Conservation (phyloP, 2,888 invertebrate genomes). For the Isoperla grammatica region DNA sequence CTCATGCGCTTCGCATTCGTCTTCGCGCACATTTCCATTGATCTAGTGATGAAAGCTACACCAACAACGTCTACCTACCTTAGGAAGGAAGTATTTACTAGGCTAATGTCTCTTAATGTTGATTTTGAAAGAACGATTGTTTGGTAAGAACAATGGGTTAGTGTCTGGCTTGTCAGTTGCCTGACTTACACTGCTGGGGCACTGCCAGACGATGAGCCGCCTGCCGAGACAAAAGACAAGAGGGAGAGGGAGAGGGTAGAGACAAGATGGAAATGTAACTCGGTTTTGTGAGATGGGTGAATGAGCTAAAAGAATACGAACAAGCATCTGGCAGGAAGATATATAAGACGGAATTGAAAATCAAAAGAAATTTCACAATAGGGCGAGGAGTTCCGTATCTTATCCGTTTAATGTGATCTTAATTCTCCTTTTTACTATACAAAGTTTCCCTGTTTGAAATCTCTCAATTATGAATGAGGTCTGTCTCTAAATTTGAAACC, state of each 20-base stretch:
- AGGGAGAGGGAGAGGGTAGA: not conserved
- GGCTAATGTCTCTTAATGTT: conserved; percentile 10
- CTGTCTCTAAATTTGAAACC: too few relatives aligned
- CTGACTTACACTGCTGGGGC: conserved; percentile 7
- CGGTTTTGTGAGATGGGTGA: not conserved
- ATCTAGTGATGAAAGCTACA: not conserved
- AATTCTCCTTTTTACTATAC: too few relatives aligned
- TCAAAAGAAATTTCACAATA: not conserved
- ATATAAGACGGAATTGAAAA: not conserved
- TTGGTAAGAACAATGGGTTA: conserved; percentile 7
- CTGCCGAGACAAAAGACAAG: conserved; percentile 5
- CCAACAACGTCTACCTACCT: not conserved
- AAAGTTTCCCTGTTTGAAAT: too few relatives aligned
- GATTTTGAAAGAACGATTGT: conserved; percentile 18
- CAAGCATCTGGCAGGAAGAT: not conserved
- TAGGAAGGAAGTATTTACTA: not conserved
- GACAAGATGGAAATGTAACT: conserved; percentile 1
- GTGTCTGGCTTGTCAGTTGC: conserved; percentile 16
- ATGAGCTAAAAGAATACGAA: conserved; percentile 16
- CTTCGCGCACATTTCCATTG: conserved; percentile 1
- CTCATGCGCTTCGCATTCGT: not conserved
- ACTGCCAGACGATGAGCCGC: conserved; percentile 11
- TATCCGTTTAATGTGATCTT: too few relatives aligned
- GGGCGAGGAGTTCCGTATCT: too few relatives aligned
- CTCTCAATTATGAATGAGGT: too few relatives aligned